Evolutionary conservation across 2,113 vertebrate species (phyloP).

Genomic region (Riparia riparia): DNA sequence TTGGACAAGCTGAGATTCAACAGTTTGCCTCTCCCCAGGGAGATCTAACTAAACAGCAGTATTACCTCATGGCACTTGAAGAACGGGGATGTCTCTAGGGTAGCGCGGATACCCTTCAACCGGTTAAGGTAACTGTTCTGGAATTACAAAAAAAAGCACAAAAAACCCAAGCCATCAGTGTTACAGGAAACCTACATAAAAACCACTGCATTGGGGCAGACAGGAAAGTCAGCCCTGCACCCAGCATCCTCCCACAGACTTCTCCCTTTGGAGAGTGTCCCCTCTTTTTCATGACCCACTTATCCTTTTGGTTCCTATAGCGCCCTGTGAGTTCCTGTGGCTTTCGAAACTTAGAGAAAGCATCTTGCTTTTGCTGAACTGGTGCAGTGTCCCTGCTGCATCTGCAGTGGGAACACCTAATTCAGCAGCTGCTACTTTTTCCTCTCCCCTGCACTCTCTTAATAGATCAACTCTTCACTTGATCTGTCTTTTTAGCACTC

Average conservation of each 20-base stretch:
- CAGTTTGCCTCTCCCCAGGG: not conserved
- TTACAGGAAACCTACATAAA: not conserved
- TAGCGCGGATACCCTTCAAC: conserved; percentile 86
- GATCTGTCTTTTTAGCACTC: not conserved
- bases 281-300: not conserved
- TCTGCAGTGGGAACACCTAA: not conserved
- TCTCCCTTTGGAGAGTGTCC: not conserved
- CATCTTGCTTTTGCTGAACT: not conserved
- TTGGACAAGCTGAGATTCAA: not conserved
- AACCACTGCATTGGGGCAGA: not conserved
- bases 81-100: conserved; percentile 89
- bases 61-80: conserved; percentile 96
- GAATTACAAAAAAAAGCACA: conserved; percentile 15
- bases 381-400: not conserved
- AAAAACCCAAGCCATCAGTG: not conserved
- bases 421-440: not conserved
- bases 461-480: not conserved
- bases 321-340: not conserved
- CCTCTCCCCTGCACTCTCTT: not conserved
- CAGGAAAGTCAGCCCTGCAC: not conserved
- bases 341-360: not conserved
- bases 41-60: not conserved
- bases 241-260: not conserved
- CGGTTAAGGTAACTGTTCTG: conserved; percentile 88
- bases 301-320: not conserved